Conservation (phyloP, 2,797 vertebrate genomes). For the Leucoraja ocellata region DNA sequence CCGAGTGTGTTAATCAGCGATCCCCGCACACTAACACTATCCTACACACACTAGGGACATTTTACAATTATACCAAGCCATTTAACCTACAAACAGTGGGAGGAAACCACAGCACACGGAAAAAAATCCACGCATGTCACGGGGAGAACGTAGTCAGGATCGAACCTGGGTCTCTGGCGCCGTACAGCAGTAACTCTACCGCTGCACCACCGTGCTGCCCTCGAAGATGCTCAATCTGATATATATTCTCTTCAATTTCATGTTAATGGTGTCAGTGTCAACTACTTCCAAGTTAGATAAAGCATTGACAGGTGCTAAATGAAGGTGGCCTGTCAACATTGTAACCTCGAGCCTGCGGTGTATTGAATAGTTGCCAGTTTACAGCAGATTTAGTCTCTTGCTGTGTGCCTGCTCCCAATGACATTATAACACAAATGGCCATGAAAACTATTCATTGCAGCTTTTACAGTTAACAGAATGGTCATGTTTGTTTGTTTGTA, state of each 20-base stretch:
- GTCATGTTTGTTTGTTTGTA: background rate
- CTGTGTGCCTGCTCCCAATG: background rate
- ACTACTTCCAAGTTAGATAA: background rate
- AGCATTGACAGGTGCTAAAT: background rate
- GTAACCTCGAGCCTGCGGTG: background rate
- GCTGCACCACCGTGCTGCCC: too few relatives aligned
- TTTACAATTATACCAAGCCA: too few relatives aligned
- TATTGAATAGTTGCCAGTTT: background rate
- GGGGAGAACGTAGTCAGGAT: too few relatives aligned
- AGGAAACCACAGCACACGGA: too few relatives aligned
- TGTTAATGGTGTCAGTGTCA: background rate
- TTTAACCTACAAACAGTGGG: too few relatives aligned
- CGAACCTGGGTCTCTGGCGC: too few relatives aligned
- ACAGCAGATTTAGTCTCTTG: background rate
- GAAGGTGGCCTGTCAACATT: background rate
- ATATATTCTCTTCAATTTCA: background rate
- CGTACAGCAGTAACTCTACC: too few relatives aligned
- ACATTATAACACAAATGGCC: background rate
- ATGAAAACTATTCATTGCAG: background rate
- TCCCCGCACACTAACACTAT: too few relatives aligned
- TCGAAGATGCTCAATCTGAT: background rate
- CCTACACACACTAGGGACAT: too few relatives aligned
- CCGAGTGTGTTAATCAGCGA: too few relatives aligned
- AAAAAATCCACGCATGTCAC: too few relatives aligned
- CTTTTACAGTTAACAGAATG: background rate